Percentiles rank a stretch among this genome's conserved stretches.
Evolutionary conservation across 2,888 invertebrate species (phyloP).

Genomic region (Sisyra nigra): DNA sequence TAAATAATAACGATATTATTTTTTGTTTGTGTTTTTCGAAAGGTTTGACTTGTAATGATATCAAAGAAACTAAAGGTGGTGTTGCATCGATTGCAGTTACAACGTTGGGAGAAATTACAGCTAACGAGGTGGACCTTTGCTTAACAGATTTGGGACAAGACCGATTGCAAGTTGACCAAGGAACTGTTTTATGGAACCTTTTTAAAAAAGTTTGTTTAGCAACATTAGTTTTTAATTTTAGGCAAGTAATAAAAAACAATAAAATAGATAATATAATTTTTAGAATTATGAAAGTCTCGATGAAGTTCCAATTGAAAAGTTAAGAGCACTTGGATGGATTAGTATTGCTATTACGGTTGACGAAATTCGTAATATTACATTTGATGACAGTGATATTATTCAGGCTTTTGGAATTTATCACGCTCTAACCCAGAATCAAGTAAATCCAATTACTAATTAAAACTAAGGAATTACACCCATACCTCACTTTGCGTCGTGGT

Average conservation of each 20-base stretch:
- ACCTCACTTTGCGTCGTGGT: too few species aligned
- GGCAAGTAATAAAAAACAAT: not conserved
- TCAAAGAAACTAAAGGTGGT: slow-evolving; percentile 4
- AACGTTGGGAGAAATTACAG: slow-evolving; percentile 21
- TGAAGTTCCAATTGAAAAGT: slow-evolving; percentile 28
- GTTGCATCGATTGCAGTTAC: slow-evolving; percentile 11
- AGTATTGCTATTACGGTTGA: slow-evolving; percentile 29
- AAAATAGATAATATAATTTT: slow-evolving; percentile 11
- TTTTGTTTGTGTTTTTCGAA: too few species aligned
- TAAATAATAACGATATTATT: too few species aligned
- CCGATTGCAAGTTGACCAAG: slow-evolving; percentile 20
- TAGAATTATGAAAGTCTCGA: slow-evolving; percentile 21
- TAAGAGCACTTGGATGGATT: slow-evolving; percentile 31
- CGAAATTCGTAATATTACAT: slow-evolving; percentile 33
- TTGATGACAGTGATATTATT: slow-evolving; percentile 34
- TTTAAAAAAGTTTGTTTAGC: slow-evolving; percentile 17
- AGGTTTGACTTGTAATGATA: slow-evolving; percentile 1
- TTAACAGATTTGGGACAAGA: slow-evolving; percentile 25
- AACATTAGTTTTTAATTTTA: not conserved
- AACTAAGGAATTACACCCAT: too few species aligned
- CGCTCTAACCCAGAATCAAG: slow-evolving; percentile 26
- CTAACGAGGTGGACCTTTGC: slow-evolving; percentile 26
- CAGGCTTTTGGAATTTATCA: slow-evolving; percentile 36
- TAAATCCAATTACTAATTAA: slow-evolving; percentile 10
- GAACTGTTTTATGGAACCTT: slow-evolving; percentile 27